These are phyloP conservation scores for Genyomyrus donnyi DNA, from an alignment of 2,113 vertebrate genomes.

Conservation along the genomic window DNA sequence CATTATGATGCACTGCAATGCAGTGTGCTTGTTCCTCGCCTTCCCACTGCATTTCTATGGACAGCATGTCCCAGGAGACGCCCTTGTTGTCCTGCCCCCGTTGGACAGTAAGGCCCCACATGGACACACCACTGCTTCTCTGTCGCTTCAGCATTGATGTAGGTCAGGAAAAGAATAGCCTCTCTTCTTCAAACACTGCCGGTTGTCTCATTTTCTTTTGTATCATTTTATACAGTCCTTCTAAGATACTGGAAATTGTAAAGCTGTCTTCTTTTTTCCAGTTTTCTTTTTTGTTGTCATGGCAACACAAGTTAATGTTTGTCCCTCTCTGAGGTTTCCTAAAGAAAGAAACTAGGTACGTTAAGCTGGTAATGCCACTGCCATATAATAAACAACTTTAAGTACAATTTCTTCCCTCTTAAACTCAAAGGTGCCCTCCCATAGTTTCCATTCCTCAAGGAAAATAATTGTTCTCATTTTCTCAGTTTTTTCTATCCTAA, in stretches of 20 bases:
- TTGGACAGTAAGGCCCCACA: constrained; percentile 4
- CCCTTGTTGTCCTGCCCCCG: constrained; percentile 16
- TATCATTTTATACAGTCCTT: not conserved
- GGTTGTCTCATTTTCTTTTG: not conserved
- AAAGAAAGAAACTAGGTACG: constrained; percentile 13
- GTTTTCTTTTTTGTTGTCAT: not conserved
- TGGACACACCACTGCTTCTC: constrained; percentile 16
- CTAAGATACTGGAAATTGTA: not conserved
- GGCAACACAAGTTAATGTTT: not conserved
- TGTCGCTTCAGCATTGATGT: constrained; percentile 8
- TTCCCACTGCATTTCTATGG: constrained; percentile 18
- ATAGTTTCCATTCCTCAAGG: not conserved
- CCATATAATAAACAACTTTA: not conserved
- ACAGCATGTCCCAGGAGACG: constrained; percentile 22
- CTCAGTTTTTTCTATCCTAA: not conserved
- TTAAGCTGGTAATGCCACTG: not conserved
- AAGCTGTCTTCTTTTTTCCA: not conserved
- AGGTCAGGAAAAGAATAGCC: not conserved
- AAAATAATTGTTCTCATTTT: not conserved
- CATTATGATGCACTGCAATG: not conserved
- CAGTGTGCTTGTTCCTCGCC: not conserved
- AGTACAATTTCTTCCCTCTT: not conserved
- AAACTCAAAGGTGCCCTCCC: not conserved
- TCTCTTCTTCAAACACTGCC: not conserved
- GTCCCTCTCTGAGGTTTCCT: constrained; percentile 10